Conservation (phyloP, 1,140 invertebrate genomes). For the Chlorops oryzae region DNA sequence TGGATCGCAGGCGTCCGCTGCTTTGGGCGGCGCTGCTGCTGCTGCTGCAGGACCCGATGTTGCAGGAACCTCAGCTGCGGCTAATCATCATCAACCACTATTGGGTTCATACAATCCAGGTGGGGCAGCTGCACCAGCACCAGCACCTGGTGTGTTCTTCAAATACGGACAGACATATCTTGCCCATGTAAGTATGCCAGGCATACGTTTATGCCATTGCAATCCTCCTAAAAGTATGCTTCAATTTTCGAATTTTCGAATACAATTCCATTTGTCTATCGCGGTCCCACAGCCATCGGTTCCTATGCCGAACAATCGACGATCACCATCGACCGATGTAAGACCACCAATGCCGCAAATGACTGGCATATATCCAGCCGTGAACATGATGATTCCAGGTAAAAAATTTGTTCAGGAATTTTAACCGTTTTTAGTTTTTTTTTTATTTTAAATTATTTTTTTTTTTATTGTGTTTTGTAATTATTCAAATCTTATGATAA, state of each 20-base stretch:
- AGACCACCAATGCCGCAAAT: conserved; percentile 44
- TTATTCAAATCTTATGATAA: too few species aligned
- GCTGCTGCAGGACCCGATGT: conserved; percentile 25
- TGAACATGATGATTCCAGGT: conserved; percentile 48
- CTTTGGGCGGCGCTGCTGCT: conserved; percentile 14
- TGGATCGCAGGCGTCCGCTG: conserved; percentile 2
- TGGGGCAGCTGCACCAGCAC: conserved; percentile 14
- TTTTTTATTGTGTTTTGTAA: too few species aligned
- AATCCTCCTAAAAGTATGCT: not conserved
- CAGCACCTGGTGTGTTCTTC: conserved; percentile 42
- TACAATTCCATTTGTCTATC: not conserved
- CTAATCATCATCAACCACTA: conserved; percentile 16
- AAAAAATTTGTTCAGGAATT: conserved; percentile 1
- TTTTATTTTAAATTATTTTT: not conserved
- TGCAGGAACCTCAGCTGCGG: conserved; percentile 28
- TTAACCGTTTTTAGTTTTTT: not conserved
- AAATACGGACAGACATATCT: conserved; percentile 48
- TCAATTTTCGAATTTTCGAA: not conserved
- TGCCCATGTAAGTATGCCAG: conserved; percentile 39
- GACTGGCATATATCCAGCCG: conserved; percentile 43
- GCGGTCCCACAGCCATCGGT: conserved; percentile 33
- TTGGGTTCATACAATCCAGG: conserved; percentile 42
- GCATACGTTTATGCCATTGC: not conserved
- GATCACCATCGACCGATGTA: conserved; percentile 43
- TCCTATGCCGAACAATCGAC: conserved; percentile 45